Percentiles rank a stretch among this genome's conserved stretches.
Conservation (phyloP, 2,797 vertebrate species). For the Parauchenoglanis ngamensis region DNA sequence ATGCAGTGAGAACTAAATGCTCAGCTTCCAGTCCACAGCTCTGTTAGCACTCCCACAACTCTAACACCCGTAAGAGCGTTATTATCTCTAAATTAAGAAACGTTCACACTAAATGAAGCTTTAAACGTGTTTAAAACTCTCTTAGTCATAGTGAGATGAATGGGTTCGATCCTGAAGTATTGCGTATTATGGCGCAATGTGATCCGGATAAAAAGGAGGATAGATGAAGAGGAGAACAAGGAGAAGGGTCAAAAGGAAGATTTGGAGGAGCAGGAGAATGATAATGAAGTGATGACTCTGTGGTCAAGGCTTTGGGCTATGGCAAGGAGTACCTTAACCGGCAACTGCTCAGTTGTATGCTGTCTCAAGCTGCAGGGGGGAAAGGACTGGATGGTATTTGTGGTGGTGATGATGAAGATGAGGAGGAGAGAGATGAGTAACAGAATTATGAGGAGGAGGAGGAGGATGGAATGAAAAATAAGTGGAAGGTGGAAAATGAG, state of each 20-base stretch:
- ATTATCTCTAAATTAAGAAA: slow-evolving; percentile 31
- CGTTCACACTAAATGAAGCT: background rate
- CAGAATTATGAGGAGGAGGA: background rate
- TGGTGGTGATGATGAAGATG: background rate
- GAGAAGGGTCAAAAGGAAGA: background rate
- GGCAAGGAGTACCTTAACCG: background rate
- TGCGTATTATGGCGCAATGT: background rate
- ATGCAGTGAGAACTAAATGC: background rate
- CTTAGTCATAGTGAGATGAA: no score
- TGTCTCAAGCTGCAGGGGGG: background rate
- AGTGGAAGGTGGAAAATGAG: background rate
- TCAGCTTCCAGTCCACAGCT: background rate
- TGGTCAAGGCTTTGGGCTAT: background rate
- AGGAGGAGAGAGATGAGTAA: background rate
- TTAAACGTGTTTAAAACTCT: background rate
- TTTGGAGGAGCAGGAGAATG: background rate
- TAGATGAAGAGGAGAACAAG: background rate
- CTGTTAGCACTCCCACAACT: slow-evolving; percentile 22
- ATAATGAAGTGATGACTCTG: background rate
- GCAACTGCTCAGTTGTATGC: background rate
- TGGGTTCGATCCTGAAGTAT: background rate
- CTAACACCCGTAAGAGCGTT: background rate
- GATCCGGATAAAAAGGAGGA: background rate
- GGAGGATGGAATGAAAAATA: background rate
- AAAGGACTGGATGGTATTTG: background rate